Evolutionary conservation across 2,113 vertebrate species (phyloP).

Genomic region (Ceyx margarethae): DNA sequence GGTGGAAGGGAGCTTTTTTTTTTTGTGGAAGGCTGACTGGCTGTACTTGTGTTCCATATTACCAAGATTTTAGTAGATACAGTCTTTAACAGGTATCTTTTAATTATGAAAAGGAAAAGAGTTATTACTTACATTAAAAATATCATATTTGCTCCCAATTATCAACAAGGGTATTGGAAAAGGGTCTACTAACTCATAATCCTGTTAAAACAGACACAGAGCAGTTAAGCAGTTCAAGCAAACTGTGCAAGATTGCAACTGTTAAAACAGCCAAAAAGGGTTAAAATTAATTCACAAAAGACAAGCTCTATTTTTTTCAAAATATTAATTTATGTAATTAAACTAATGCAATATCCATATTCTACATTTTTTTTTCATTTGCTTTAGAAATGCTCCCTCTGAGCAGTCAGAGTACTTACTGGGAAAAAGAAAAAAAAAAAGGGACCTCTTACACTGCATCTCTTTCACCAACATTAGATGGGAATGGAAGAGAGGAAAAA

Average conservation of each 20-base stretch:
- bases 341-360: not conserved
- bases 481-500: not conserved
- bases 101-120: not conserved
- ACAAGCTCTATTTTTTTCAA: not conserved
- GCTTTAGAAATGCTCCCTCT: not conserved
- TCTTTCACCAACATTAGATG: not conserved
- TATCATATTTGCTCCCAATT: constrained; percentile 93
- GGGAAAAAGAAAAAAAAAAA: not conserved
- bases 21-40: not conserved
- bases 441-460: not conserved
- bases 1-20: not conserved
- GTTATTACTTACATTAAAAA: constrained; percentile 86
- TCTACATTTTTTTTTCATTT: not conserved
- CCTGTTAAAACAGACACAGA: constrained; percentile 74
- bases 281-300: not conserved
- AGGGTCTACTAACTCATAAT: constrained; percentile 89
- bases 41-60: not conserved
- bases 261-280: not conserved
- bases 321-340: not conserved
- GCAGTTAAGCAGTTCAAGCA: not conserved
- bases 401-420: not conserved
- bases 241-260: not conserved
- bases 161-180: constrained; percentile 92
- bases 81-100: not conserved
- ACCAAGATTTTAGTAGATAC: not conserved